Percentiles rank a stretch among this genome's conserved stretches.
Conservation (phyloP, 2,888 invertebrate species). For the Prostheceraeus crozeri region DNA sequence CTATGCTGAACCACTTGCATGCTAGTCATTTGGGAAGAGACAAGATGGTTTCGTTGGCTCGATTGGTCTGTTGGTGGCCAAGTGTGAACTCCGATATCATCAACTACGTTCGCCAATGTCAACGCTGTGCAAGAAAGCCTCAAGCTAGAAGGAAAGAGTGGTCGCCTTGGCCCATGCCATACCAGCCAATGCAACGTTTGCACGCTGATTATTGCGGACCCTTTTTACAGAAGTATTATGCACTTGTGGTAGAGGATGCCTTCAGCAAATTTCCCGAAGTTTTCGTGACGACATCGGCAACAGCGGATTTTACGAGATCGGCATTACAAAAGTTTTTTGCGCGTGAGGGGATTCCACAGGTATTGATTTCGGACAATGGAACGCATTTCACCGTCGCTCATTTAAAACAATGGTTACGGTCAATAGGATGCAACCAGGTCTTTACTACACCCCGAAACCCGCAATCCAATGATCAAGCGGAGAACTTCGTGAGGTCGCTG, state of each 20-base stretch:
- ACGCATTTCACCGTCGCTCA: constrained; percentile 6
- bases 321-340: constrained; percentile 18
- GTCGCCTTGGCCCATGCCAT: constrained; percentile 7
- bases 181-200: constrained; percentile 17
- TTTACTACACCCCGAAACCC: constrained; percentile 6
- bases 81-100: constrained; percentile 7
- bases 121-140: constrained; percentile 2
- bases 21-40: neutral
- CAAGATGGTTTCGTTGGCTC: constrained; percentile 10
- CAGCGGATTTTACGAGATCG: neutral
- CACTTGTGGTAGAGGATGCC: constrained; percentile 13
- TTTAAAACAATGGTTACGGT: neutral
- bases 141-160: neutral
- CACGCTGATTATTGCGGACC: constrained; percentile 7
- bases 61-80: constrained; percentile 13
- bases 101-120: neutral
- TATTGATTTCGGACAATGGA: neutral
- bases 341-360: neutral
- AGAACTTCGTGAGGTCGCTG: constrained; percentile 6
- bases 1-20: constrained; percentile 17
- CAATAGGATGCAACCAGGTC: neutral
- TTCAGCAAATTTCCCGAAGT: constrained; percentile 12
- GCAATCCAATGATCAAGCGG: constrained; percentile 9
- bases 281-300: constrained; percentile 13
- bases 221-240: constrained; percentile 8